phyloP scores from a whole-genome alignment of 2,888 invertebrate genomes.

The Sylvicola cinctus region DNA sequence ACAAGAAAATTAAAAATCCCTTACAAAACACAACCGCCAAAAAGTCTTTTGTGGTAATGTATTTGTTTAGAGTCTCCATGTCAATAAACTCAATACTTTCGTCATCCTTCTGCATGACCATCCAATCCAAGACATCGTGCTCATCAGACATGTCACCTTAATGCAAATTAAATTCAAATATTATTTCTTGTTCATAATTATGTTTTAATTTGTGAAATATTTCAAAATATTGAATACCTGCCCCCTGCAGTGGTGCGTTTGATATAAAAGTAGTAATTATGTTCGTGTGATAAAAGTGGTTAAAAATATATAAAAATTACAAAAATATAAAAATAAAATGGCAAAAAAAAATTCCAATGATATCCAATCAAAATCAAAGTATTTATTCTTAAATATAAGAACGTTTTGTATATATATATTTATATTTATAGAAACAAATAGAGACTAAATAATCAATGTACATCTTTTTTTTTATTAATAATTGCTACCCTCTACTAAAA shows the following conservation, averaged over 20 bases:
- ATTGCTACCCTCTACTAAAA: too few relatives aligned
- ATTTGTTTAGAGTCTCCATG: slow-evolving; percentile 58
- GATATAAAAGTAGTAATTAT: background rate
- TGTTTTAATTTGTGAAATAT: too few relatives aligned
- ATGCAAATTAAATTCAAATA: background rate
- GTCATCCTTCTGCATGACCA: slow-evolving; percentile 77
- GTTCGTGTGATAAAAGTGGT: background rate
- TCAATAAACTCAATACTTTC: slow-evolving; percentile 80
- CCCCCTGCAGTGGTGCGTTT: too few relatives aligned
- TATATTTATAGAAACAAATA: background rate
- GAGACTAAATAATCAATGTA: background rate
- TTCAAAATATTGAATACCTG: too few relatives aligned
- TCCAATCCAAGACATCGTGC: slow-evolving; percentile 72
- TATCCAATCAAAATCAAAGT: background rate
- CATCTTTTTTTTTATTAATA: too few relatives aligned
- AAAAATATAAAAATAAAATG: background rate
- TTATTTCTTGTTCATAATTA: background rate
- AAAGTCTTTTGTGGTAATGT: slow-evolving; percentile 78
- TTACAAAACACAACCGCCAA: slow-evolving; percentile 83
- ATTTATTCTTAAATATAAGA: background rate
- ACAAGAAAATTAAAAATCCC: slow-evolving; percentile 21
- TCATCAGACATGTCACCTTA: slow-evolving; percentile 56
- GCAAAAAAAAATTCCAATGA: background rate
- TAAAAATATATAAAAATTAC: background rate
- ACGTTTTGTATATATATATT: background rate